phyloP scores from a whole-genome alignment of 2,888 invertebrate genomes.

The Zhengitettix transpicula region DNA sequence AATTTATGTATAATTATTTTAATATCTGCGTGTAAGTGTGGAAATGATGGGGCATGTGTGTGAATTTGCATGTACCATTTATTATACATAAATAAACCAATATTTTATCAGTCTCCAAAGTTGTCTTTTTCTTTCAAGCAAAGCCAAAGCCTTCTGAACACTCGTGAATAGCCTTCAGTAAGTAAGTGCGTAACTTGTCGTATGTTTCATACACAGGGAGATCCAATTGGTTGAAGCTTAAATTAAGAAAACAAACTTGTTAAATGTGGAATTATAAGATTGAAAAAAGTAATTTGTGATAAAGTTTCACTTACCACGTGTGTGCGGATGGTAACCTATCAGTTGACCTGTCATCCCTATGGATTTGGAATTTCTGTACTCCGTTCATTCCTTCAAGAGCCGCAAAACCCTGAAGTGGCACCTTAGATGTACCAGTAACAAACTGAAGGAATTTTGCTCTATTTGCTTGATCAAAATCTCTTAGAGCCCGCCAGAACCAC shows the following conservation, averaged over 20 bases:
- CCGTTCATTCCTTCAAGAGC: conserved; percentile 86
- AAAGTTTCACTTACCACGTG: conserved; percentile 50
- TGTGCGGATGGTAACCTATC: conserved; percentile 81
- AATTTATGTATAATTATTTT: no score
- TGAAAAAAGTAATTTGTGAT: background rate
- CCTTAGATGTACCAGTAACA: conserved; percentile 84
- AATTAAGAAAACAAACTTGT: conserved; percentile 19
- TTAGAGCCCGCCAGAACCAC: conserved; percentile 83
- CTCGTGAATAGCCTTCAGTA: conserved; percentile 76
- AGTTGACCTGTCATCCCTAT: conserved; percentile 72
- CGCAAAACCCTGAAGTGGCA: conserved; percentile 76
- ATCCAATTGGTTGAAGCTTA: conserved; percentile 80
- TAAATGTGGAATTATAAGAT: background rate
- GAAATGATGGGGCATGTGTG: no score
- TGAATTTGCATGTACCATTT: no score
- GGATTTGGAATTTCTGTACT: conserved; percentile 82
- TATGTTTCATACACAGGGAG: conserved; percentile 83
- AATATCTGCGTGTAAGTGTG: no score
- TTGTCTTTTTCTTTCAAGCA: conserved; percentile 38
- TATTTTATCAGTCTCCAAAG: no score
- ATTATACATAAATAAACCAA: no score
- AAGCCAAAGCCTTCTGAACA: conserved; percentile 89
- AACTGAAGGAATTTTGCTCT: conserved; percentile 82
- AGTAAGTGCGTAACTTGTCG: conserved; percentile 66
- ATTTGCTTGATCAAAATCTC: conserved; percentile 80